Evolutionary conservation across 2,888 invertebrate genomes (phyloP), one percentile per base, ranked within the genome.

Genomic region (Tipula vernalis): DNA sequence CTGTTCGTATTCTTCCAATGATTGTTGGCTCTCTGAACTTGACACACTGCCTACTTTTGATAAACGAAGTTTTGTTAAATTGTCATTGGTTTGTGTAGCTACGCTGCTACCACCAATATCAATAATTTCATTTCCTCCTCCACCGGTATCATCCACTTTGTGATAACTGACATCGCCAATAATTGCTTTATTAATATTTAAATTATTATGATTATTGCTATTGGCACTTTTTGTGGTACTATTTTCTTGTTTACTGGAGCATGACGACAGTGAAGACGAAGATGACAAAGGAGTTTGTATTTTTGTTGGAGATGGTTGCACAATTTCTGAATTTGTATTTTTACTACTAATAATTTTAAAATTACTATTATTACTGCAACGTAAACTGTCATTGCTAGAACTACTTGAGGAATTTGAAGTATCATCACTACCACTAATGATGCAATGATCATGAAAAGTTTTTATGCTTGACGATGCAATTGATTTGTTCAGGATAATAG

Each of bases 1-100:
- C 39, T 10, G n/a, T 47, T 86, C 86, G 90, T 96, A 98, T 89
- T 98, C 98, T 91, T 98, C 98, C 86, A 95, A 93, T 15, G 93
- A 93, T 88, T 93, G 93, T 88, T 94, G 95, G 86, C 94, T 94
- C 89, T 95, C 95, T 28, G 94, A 94, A 84, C 94, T 96, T 12
- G 95, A 95, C 36, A 94, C 94, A 0, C 95, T 96, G 89, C 96
- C 96, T 90, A 96, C 96, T 91, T 96, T 96, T 57, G 96, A 96
- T 42, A 95, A 93, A 87, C 96, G 93, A 36, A 39, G 39, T 39
- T 41, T 84, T 84, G 15, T 47, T 51, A 86, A 44, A 57, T 86
- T 47, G 2, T 41, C 13, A 13, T 86, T 86, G 8, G 13, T 51
- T n/a, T 28, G 39, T n/a, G 57, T 57, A 10, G 51, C 39, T n/a